These are phyloP conservation scores for Limnothrissa miodon DNA, from an alignment of 2,113 vertebrate species.

Conservation along the genomic window DNA sequence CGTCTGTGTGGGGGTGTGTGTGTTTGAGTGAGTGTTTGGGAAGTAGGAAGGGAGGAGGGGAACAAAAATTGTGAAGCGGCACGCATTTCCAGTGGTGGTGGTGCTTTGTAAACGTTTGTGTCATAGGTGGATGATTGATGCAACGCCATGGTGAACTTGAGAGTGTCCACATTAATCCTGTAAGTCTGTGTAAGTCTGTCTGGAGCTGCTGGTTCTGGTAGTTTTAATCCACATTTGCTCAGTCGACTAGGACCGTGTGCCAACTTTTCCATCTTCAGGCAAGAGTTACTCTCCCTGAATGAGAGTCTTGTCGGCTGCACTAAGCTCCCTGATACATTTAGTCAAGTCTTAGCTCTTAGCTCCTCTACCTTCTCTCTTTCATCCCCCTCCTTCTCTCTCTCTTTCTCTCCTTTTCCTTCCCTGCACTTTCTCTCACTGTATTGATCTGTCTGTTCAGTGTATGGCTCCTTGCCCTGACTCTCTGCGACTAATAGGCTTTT, in stretches of 20 bases:
- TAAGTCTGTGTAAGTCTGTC: background rate
- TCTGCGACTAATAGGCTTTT: constrained; percentile 70
- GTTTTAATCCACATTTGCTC: background rate
- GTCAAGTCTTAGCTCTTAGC: background rate
- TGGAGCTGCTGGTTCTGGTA: background rate
- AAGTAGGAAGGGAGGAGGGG: constrained; percentile 12
- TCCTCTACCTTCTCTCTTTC: background rate
- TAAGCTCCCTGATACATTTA: constrained; percentile 2
- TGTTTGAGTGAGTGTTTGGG: constrained; percentile 14
- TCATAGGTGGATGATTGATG: background rate
- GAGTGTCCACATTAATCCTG: background rate
- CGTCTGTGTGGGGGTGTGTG: too few relatives aligned
- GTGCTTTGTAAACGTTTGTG: background rate
- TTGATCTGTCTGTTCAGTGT: constrained; percentile 42
- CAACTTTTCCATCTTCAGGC: background rate
- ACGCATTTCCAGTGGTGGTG: background rate
- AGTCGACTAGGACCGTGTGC: background rate
- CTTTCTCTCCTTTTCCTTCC: background rate
- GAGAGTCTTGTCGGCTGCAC: background rate
- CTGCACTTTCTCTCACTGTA: constrained; percentile 24
- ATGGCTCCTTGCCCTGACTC: constrained; percentile 47
- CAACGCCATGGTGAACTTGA: background rate
- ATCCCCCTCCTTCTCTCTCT: constrained; percentile 31
- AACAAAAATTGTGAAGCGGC: background rate
- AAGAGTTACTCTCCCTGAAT: background rate